Percentiles rank a stretch among this genome's conserved stretches.
phyloP scores from a whole-genome alignment of 1,140 invertebrate species.

The Macrobrachium nipponense region DNA sequence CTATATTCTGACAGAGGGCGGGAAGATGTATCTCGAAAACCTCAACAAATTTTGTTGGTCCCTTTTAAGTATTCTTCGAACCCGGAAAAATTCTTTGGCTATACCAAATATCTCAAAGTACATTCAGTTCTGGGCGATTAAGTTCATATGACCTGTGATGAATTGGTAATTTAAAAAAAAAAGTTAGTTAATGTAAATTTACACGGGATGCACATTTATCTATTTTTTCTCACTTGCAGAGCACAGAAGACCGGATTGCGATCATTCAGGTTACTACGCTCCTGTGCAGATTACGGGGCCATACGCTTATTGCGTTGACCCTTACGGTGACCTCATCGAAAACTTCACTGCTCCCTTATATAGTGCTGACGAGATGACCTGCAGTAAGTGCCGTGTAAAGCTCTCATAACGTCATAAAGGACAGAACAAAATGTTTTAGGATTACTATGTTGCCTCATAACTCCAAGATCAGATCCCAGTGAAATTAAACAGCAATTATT shows the following conservation, averaged over 20 bases:
- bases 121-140: too few species aligned
- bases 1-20: too few species aligned
- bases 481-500: too few species aligned
- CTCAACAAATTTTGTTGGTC: too few species aligned
- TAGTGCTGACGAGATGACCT: constrained; percentile 21
- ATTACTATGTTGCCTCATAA: background rate
- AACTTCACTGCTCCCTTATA: constrained; percentile 12
- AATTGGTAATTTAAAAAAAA: background rate
- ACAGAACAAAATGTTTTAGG: background rate
- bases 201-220: background rate
- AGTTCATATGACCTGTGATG: background rate
- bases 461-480: too few species aligned
- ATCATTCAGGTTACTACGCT: constrained; percentile 29
- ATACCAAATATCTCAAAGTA: too few species aligned
- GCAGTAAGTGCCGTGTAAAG: constrained; percentile 16
- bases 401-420: background rate
- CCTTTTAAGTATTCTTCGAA: too few species aligned
- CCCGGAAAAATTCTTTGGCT: too few species aligned
- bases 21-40: too few species aligned
- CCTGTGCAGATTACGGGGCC: constrained; percentile 15
- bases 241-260: constrained; percentile 6
- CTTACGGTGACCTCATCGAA: constrained; percentile 35
- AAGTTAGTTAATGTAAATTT: background rate
- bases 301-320: constrained; percentile 33
- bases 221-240: background rate